Base-by-base conservation (phyloP, 2,797 vertebrate genomes). In the Gobio occitaniae region DNA sequence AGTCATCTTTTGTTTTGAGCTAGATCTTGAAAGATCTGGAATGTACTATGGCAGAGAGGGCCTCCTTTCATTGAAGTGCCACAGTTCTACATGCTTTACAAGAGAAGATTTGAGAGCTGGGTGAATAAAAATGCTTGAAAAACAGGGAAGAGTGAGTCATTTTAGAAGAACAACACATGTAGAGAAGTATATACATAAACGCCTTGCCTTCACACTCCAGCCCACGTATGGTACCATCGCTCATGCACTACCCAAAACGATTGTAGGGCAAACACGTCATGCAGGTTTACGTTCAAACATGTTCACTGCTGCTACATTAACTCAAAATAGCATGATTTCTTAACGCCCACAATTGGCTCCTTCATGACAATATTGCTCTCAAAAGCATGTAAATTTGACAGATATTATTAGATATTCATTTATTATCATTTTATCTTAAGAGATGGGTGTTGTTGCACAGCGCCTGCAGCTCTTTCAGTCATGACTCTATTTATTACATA, bases 61-160 rank as follows among this genome's bases (percentile, higher is more conserved):
- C 72, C 1, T 76, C 66, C 78, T 88, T 84, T 87, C 80, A 72
- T 69, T 69, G 48, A 38, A 78, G 36, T 63, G 90, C 89, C 88
- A 92, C 85, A 89, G 91, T 92, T 80, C 91, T 89, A 88, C 85
- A 72, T 85, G 75, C 82, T 85, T 90, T 93, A 89, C 86, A 89
- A 82, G 68, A 59, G 74, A 78, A 61, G 13, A 19, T 32, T 56
- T 19, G 83, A 71, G 63, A 3, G 21, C 54, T 15, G 17, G 47
- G 32, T 41, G 48, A 82, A 80, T 52, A 81, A 85, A 85, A 76
- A 11, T n/a, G 29, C 76, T 77, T 82, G 52, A 29, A 82, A 44
- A 81, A 77, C 59, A 72, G 11, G 66, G 68, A 84, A 85, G 32
- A n/a, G 44, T 88, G 87, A 89, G 63, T 88, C 87, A 87, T 78